Percentiles rank a stretch among this genome's conserved stretches.
Evolutionary conservation across 2,113 vertebrate genomes (phyloP).

Genomic region (Mus pahari): DNA sequence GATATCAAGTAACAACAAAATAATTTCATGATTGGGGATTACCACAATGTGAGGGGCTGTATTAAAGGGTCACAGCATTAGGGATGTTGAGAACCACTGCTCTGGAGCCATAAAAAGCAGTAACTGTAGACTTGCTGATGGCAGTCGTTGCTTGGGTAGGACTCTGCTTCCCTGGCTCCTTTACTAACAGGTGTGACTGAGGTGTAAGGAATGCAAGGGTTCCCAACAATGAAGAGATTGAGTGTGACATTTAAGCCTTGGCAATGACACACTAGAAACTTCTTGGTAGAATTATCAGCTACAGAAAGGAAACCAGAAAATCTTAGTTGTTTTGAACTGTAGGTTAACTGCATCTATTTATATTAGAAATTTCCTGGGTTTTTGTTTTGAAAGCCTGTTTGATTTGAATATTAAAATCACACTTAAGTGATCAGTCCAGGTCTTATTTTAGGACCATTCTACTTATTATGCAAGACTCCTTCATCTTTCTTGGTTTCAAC

Average conservation of each 20-base stretch:
- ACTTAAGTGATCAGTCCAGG: neutral
- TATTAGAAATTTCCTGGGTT: neutral
- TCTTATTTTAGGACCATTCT: neutral
- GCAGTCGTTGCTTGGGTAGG: neutral
- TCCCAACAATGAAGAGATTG: neutral
- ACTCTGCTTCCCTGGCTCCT: neutral
- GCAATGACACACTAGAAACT: neutral
- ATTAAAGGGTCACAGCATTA: neutral
- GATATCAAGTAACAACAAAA: neutral
- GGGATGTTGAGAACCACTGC: neutral
- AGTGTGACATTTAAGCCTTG: neutral
- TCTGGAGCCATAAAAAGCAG: neutral
- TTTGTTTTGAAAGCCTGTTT: neutral
- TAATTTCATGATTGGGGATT: neutral
- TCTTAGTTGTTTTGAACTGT: neutral
- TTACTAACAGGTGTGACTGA: neutral
- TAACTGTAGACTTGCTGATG: neutral
- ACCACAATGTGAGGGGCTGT: too few relatives aligned
- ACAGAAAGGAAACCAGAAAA: neutral
- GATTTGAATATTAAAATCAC: slow-evolving; percentile 31
- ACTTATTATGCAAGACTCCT: neutral
- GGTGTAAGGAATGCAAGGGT: neutral
- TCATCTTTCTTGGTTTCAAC: neutral
- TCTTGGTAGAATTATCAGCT: neutral
- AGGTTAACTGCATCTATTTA: neutral